Evolutionary conservation across 1,140 invertebrate genomes (phyloP).

Genomic region (Apis cerana): DNA sequence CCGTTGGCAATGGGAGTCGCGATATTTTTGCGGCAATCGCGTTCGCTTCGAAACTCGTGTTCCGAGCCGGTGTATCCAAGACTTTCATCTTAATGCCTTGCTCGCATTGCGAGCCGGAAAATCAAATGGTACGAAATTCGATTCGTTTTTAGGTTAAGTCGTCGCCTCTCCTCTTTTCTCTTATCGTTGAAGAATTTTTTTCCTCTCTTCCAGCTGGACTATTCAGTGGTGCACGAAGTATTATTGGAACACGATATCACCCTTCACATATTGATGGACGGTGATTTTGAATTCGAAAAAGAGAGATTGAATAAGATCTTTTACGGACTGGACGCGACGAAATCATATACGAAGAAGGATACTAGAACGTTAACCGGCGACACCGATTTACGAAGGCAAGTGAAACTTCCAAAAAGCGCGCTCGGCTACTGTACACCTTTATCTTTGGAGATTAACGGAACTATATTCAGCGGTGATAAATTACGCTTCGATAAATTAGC

Average conservation of each 20-base stretch:
- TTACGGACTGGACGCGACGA: conserved; percentile 87
- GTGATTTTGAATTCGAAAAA: conserved; percentile 88
- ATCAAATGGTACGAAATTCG: conserved; percentile 83
- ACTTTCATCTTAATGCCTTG: conserved; percentile 92
- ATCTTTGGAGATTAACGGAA: conserved; percentile 92
- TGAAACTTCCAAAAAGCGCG: conserved; percentile 87
- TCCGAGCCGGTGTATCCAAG: conserved; percentile 92
- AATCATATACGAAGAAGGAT: conserved; percentile 90
- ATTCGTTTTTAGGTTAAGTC: not conserved
- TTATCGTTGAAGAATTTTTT: no score
- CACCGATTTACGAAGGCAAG: conserved; percentile 85
- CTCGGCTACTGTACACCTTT: conserved; percentile 90
- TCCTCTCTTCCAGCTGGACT: conserved; percentile 84
- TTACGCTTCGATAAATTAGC: conserved; percentile 82
- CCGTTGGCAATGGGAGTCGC: conserved; percentile 84
- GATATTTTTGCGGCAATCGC: conserved; percentile 90
- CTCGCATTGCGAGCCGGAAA: conserved; percentile 85
- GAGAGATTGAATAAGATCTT: conserved; percentile 87
- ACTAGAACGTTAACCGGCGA: conserved; percentile 85
- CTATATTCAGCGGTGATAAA: conserved; percentile 85
- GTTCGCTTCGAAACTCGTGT: conserved; percentile 88
- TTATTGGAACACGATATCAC: conserved; percentile 90
- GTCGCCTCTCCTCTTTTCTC: not conserved
- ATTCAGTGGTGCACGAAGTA: conserved; percentile 88
- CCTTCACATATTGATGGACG: conserved; percentile 91